Percentiles rank a stretch among this genome's conserved stretches.
phyloP scores from a whole-genome alignment of 2,113 vertebrate species.

The Clarias batrachus region DNA sequence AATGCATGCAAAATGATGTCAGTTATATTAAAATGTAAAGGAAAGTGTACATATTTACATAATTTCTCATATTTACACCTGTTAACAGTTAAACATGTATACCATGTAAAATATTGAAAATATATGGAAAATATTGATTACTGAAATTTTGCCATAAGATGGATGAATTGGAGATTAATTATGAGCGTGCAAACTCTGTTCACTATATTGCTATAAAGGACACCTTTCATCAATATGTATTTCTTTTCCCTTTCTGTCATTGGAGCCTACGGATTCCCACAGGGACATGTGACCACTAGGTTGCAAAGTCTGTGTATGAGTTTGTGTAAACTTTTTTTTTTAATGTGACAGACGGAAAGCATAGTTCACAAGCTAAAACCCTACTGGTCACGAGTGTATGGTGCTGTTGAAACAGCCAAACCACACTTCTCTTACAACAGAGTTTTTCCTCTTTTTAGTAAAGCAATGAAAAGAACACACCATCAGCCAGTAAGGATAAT shows the following conservation, averaged over 20 bases:
- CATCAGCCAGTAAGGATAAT: not conserved
- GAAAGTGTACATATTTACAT: not conserved
- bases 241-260: slow-evolving; percentile 64
- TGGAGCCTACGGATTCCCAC: slow-evolving; percentile 58
- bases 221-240: slow-evolving; percentile 55
- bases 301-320: slow-evolving; percentile 23
- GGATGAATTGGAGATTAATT: not conserved
- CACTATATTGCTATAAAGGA: slow-evolving; percentile 61
- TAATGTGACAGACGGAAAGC: slow-evolving; percentile 13
- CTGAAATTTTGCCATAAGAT: not conserved
- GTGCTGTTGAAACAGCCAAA: slow-evolving; percentile 69
- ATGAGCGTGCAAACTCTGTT: not conserved
- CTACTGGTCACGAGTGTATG: slow-evolving; percentile 64
- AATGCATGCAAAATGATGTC: not conserved
- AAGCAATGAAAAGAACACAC: not conserved
- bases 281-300: slow-evolving; percentile 39
- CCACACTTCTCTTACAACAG: slow-evolving; percentile 57
- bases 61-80: not conserved
- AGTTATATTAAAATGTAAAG: not conserved
- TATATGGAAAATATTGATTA: not conserved
- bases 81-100: not conserved
- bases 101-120: not conserved
- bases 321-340: slow-evolving; percentile 19
- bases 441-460: slow-evolving; percentile 51
- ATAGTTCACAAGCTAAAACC: not conserved